These are phyloP conservation scores for Drosophila gunungcola DNA, from an alignment of 1,140 invertebrate genomes.

Conservation along the genomic window DNA sequence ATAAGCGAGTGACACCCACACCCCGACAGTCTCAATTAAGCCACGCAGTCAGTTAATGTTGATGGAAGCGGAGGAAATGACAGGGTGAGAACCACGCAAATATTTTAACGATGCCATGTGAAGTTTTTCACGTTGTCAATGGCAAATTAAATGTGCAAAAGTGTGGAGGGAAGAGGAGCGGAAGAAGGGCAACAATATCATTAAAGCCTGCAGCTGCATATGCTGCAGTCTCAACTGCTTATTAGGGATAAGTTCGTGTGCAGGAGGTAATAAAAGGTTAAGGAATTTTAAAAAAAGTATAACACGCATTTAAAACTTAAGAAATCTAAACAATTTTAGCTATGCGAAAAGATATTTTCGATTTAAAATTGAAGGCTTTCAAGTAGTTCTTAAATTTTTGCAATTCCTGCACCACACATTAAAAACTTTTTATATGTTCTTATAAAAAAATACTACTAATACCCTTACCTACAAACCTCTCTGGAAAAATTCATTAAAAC, in stretches of 20 bases:
- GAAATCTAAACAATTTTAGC: too few species aligned
- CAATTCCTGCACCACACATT: too few species aligned
- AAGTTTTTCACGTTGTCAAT: slow-evolving; percentile 33
- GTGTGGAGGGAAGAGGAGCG: not conserved
- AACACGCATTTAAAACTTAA: not conserved
- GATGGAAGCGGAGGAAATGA: not conserved
- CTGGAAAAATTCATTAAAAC: too few species aligned
- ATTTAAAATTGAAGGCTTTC: too few species aligned
- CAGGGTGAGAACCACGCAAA: slow-evolving; percentile 38
- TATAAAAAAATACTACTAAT: too few species aligned
- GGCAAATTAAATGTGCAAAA: slow-evolving; percentile 8
- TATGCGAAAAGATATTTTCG: too few species aligned
- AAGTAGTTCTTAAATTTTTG: too few species aligned
- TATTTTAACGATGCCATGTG: slow-evolving; percentile 52
- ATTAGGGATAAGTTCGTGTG: not conserved
- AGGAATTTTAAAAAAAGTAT: not conserved
- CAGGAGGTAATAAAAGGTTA: not conserved
- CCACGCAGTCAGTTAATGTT: slow-evolving; percentile 41
- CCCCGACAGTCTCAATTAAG: slow-evolving; percentile 41
- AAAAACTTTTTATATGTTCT: too few species aligned
- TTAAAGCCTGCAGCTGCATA: not conserved
- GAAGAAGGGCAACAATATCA: slow-evolving; percentile 3
- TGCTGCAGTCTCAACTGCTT: not conserved
- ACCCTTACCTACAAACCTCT: too few species aligned
- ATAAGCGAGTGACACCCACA: slow-evolving; percentile 50